A percentile compares a stretch with the other conserved stretches of the same genome.
Conservation (phyloP, 2,113 vertebrate genomes). For the Lophochroa leadbeateri region DNA sequence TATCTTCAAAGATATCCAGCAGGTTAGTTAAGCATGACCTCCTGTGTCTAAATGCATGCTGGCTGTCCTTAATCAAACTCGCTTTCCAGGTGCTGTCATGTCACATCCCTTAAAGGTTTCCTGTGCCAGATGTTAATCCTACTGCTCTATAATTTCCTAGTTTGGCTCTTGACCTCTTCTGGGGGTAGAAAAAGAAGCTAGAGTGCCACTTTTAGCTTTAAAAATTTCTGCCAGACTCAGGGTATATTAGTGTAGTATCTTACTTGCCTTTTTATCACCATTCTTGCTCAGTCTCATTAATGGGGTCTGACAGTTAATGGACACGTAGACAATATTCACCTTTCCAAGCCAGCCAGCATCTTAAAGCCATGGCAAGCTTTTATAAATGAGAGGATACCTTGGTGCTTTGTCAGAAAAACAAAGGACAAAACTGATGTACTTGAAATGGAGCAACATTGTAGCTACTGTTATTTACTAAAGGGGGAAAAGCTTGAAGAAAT, state of each 20-base stretch:
- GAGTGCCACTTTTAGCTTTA: not conserved
- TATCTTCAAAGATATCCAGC: conserved; percentile 62
- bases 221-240: not conserved
- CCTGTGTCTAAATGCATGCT: conserved; percentile 35
- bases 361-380: not conserved
- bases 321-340: not conserved
- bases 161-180: not conserved
- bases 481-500: not conserved
- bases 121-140: conserved; percentile 46
- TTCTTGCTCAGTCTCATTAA: not conserved
- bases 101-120: conserved; percentile 33
- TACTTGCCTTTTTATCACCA: not conserved
- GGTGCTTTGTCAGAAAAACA: not conserved
- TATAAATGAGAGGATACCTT: not conserved
- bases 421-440: not conserved
- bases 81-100: conserved; percentile 50
- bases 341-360: not conserved
- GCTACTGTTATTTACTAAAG: not conserved
- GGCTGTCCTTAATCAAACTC: conserved; percentile 52
- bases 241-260: not conserved
- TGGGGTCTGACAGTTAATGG: not conserved
- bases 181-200: not conserved
- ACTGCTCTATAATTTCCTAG: conserved; percentile 30
- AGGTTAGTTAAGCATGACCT: conserved; percentile 63
- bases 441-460: not conserved